Conservation (phyloP, 1,140 invertebrate species). For the Psilanteris sp. region DNA sequence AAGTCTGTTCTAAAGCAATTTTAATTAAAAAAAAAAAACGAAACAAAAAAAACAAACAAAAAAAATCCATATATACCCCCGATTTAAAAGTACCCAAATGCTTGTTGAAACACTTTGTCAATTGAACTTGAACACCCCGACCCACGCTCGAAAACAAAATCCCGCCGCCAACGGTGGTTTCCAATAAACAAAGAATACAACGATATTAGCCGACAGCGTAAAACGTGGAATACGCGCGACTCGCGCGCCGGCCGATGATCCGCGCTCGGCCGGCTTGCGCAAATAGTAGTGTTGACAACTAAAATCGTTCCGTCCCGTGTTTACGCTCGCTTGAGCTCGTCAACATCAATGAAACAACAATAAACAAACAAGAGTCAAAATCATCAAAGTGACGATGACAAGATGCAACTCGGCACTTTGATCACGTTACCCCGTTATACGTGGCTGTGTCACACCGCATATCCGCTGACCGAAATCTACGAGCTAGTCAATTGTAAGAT, state of each 20-base stretch:
- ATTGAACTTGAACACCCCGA: too few species aligned
- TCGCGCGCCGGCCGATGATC: constrained; percentile 7
- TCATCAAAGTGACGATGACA: constrained; percentile 57
- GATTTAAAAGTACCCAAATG: too few species aligned
- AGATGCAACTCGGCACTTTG: constrained; percentile 54
- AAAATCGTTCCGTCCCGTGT: constrained; percentile 3
- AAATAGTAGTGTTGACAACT: constrained; percentile 19
- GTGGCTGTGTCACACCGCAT: constrained; percentile 45
- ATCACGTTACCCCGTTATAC: constrained; percentile 36
- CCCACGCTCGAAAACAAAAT: too few species aligned
- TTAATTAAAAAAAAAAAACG: too few species aligned
- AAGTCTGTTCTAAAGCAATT: too few species aligned
- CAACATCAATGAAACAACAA: constrained; percentile 55
- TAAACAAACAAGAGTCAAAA: constrained; percentile 63
- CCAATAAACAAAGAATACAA: too few species aligned
- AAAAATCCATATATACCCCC: too few species aligned
- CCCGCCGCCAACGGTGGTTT: too few species aligned
- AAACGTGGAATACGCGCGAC: constrained; percentile 7
- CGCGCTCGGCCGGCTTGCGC: constrained; percentile 6
- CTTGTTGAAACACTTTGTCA: too few species aligned
- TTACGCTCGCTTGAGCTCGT: constrained; percentile 19
- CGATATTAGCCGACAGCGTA: too few species aligned
- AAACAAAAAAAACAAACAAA: too few species aligned
- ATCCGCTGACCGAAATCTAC: constrained; percentile 25
- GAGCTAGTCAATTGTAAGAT: constrained; percentile 13